Evolutionary conservation across 2,797 vertebrate genomes (phyloP).

Genomic region (Carcharodon carcharias): DNA sequence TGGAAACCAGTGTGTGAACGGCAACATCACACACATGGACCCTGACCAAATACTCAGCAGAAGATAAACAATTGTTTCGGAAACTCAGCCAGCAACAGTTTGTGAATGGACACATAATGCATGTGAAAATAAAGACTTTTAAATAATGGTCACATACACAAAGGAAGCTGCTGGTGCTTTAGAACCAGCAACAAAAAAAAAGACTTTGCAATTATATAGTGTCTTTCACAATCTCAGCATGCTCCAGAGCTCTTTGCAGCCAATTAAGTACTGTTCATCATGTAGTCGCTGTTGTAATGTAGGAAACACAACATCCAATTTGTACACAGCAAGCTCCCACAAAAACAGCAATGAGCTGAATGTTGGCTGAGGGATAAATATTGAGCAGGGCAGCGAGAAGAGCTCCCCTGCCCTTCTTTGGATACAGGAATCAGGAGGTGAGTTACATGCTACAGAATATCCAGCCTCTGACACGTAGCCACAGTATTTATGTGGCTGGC

Average conservation of each 20-base stretch:
- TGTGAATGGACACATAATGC: not conserved
- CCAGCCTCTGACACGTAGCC: too few species aligned
- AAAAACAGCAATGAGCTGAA: not conserved
- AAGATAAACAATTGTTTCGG: not conserved
- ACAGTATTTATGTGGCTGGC: too few species aligned
- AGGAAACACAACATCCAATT: not conserved
- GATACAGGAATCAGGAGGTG: not conserved
- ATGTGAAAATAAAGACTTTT: not conserved
- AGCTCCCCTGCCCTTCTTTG: not conserved
- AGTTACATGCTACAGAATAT: not conserved
- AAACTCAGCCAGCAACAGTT: not conserved
- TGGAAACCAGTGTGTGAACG: not conserved
- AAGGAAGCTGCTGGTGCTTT: not conserved
- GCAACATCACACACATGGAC: not conserved
- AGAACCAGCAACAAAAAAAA: not conserved
- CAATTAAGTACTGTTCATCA: not conserved
- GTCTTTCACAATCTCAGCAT: not conserved
- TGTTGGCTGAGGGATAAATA: not conserved
- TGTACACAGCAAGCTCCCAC: not conserved
- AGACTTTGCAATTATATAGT: not conserved
- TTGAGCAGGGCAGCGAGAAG: not conserved
- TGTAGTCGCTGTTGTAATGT: not conserved
- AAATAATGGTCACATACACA: not conserved
- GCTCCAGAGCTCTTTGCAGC: not conserved
- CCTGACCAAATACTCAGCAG: not conserved